Evolutionary conservation across 2,113 vertebrate genomes (phyloP), one percentile per base, ranked within the genome.

Genomic region (Hydropotes inermis): DNA sequence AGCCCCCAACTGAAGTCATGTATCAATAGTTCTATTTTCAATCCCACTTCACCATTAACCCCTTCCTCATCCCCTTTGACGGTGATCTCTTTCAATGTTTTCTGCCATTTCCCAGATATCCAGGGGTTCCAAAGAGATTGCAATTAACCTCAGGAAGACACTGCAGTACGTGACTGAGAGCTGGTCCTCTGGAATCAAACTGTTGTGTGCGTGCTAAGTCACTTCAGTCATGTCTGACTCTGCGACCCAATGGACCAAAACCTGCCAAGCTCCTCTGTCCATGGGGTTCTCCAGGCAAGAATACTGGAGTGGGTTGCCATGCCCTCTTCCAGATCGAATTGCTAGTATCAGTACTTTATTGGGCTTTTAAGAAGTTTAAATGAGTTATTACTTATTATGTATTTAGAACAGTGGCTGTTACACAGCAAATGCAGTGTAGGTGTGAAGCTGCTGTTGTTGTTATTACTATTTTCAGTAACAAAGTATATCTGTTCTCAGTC

Each of bases 1-100:
- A 89, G 25, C 52, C 89, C 10, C 36, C 88, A 76, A 86, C 23
- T 30, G 25, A 87, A 83, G 27, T 88, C 45, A 78, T 2, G 1
- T 17, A 76, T 76, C 39, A 43, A 15, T 43, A 86, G 4, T 84
- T 64, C 81, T 36, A 54, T 93, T 90, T 96, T 86, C 36, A 67
- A 30, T 39, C 10, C 36, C 2, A 23, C 27, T 25, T 91, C n/a
- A 15, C 60, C 7, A 7, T 25, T 78, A 87, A 45, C 5, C 4
- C 5, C 2, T 4, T 52, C 4, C 12, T 5, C 2, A 10, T 1
- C 12, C 5, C 21, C 45, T 7, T 23, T 88, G 39, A 54, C 13
- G 0, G 4, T 60, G 6, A 47, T 47, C 25, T 55, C 13, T 82
- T 88, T 74, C 54, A 97, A 60, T 30, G 21, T 50, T 95, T 64